Percentiles rank a stretch among this genome's conserved stretches.
These are phyloP conservation scores for Catagonus wagneri DNA, from an alignment of 2,113 vertebrate species.

Conservation along the genomic window DNA sequence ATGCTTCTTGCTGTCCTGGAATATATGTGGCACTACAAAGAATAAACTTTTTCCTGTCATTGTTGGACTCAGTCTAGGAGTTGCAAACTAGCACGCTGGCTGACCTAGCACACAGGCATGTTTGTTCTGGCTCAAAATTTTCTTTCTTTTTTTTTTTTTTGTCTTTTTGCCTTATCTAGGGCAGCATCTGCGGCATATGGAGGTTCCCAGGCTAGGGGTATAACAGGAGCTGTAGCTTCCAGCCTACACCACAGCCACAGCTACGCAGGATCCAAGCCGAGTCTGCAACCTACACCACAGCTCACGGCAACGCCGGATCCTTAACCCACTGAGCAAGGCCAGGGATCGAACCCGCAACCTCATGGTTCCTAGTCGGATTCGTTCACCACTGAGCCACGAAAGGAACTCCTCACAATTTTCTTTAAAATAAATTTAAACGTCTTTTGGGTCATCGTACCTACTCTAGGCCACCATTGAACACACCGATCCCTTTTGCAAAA, in stretches of 20 bases:
- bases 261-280: too few species aligned
- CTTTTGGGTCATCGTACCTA: not conserved
- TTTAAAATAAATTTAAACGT: slow-evolving; percentile 28
- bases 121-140: slow-evolving; percentile 9
- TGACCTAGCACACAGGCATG: not conserved
- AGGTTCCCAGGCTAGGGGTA: too few species aligned
- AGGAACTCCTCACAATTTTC: not conserved
- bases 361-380: too few species aligned
- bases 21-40: not conserved
- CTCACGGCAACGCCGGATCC: too few species aligned
- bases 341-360: too few species aligned
- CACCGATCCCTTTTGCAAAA: not conserved
- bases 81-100: not conserved
- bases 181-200: too few species aligned
- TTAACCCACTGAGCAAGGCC: too few species aligned
- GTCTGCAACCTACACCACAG: too few species aligned
- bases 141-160: not conserved
- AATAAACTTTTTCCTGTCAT: not conserved
- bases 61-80: not conserved
- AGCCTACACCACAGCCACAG: too few species aligned
- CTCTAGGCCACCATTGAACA: not conserved
- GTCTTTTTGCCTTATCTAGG: too few species aligned
- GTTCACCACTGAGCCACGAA: too few species aligned
- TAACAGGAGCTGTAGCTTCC: too few species aligned
- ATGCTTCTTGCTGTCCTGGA: not conserved